These are phyloP conservation scores for Phaonia tiefii DNA, from an alignment of 2,888 invertebrate species.

Conservation along the genomic window DNA sequence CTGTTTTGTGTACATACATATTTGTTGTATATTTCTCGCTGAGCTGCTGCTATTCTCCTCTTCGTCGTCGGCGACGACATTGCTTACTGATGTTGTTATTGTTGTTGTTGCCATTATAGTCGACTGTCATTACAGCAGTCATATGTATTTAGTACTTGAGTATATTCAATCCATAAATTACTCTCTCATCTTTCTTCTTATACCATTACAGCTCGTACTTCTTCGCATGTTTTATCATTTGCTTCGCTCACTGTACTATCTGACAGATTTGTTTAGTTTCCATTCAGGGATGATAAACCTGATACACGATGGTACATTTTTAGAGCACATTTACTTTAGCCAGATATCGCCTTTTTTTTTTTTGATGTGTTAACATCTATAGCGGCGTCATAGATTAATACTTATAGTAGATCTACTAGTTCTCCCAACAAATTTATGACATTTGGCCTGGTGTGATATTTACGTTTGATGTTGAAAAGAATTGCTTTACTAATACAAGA, in stretches of 20 bases:
- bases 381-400: no score
- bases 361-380: no score
- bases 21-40: slow-evolving; percentile 31
- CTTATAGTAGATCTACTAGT: no score
- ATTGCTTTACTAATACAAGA: no score
- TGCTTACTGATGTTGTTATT: neutral
- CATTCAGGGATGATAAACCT: neutral
- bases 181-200: neutral
- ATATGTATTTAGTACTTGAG: neutral
- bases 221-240: no score
- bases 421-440: no score
- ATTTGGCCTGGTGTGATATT: no score
- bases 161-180: neutral
- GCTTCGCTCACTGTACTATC: neutral
- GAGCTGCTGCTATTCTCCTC: slow-evolving; percentile 43
- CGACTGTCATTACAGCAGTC: slow-evolving; percentile 26
- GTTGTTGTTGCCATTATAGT: neutral
- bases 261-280: neutral
- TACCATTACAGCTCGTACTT: neutral
- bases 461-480: no score
- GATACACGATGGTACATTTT: no score
- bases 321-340: no score
- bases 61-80: neutral
- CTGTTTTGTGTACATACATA: slow-evolving; percentile 31
- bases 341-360: no score